Conservation (phyloP, 2,797 vertebrate genomes). For the Morus bassanus region DNA sequence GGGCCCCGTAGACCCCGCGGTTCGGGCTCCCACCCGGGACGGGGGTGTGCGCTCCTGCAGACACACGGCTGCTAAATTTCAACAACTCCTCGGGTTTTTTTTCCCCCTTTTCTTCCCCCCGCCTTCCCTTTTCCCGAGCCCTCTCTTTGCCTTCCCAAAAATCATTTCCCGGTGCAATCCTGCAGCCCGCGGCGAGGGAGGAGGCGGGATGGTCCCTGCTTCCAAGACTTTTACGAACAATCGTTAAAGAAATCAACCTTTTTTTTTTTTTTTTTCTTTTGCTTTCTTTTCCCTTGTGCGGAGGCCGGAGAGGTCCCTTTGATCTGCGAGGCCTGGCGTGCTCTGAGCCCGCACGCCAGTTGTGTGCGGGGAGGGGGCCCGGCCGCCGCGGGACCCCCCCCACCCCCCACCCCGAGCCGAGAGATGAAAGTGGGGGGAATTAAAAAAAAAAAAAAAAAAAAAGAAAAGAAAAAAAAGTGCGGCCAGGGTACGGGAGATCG, state of each 20-base stretch:
- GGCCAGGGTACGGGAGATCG: not conserved
- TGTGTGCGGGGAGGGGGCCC: not conserved
- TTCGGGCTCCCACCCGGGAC: not conserved
- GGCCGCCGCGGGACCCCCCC: not conserved
- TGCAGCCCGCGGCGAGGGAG: not conserved
- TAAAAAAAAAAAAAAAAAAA: fast-evolving
- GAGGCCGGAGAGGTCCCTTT: conserved; percentile 25
- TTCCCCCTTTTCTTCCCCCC: fast-evolving
- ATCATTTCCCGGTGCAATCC: not conserved
- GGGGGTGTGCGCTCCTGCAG: not conserved
- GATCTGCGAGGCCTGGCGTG: conserved; percentile 57
- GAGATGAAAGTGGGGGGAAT: not conserved
- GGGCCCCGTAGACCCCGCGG: not conserved
- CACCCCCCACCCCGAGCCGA: not conserved
- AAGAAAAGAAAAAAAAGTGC: not conserved
- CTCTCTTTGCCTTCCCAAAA: not conserved
- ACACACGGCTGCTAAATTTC: not conserved
- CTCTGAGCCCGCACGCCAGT: not conserved
- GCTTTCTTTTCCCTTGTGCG: not conserved
- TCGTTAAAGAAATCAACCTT: not conserved
- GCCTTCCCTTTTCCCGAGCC: not conserved
- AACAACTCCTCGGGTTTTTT: not conserved
- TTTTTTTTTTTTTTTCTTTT: not conserved
- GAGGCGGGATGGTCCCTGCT: not conserved
- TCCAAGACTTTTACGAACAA: conserved; percentile 45